Base-by-base conservation (phyloP, 2,888 invertebrate species). In the Trichopoda pennipes region DNA sequence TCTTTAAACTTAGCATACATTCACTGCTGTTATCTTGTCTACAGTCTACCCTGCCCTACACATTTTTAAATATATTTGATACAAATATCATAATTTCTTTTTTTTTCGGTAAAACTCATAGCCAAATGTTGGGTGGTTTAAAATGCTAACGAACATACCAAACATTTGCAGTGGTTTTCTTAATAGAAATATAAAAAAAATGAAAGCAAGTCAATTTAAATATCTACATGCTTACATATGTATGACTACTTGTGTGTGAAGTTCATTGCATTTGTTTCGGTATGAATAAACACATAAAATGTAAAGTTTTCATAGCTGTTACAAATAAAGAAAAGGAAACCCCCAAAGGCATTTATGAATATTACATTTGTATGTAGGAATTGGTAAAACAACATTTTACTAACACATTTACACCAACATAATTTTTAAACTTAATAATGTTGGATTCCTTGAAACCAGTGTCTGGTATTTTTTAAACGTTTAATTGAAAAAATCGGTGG, bases 171-270 rank as follows among this genome's bases (percentile, higher is more conserved):
- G 9, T 19, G 10, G 49, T 38, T 64, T 21, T 32, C 14, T 8
- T 28, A 51, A 61, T 49, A 60, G 44, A 47, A 51, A 42, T 1
- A 38, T 38, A 38, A 42, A 63, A 12, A 70, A 28, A 55, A 35
- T 51, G 35, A 49, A 70, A 53, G 23, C 72, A 66, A 74, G 63
- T 75, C 70, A 64, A 75, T 58, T 70, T 61, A 72, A 70, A 66
- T 61, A 1, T 60, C 38, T 55, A 19, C 51, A 78, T 64, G 58
- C 70, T 58, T 32, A 60, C 64, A 55, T 32, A 70, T 80, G 53
- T 47, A 53, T n/a, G 38, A 63, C 23, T 68, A 63, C 28, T 28
- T 2, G 16, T 10, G 16, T 19, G 16, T 28, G 19, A n/a, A 28
- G 19, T 19, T 19, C 28, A 14, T 51, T n/a, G 42, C 28, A 61